Evolutionary conservation across 2,113 vertebrate species (phyloP).

Genomic region (Notiomystis cincta): DNA sequence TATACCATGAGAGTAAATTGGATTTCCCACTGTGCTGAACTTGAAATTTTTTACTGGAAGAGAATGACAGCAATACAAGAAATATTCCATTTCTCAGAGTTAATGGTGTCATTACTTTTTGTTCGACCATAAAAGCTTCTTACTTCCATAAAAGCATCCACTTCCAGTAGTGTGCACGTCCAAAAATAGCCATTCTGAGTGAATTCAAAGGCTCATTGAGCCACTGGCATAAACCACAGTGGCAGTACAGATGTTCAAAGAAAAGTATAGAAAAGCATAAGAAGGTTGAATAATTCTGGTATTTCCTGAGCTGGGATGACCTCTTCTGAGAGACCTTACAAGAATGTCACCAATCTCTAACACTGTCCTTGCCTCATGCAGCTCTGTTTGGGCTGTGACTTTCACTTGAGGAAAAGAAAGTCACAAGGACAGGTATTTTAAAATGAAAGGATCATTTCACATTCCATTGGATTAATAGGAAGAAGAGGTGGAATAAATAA

Average conservation of each 20-base stretch:
- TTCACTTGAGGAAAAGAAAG: not conserved
- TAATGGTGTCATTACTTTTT: not conserved
- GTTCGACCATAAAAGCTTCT: not conserved
- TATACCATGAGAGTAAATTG: not conserved
- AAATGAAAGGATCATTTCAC: not conserved
- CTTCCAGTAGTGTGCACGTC: not conserved
- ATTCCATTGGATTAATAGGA: not conserved
- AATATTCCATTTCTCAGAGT: not conserved
- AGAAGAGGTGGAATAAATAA: not conserved
- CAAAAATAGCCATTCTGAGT: not conserved
- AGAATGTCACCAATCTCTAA: not conserved
- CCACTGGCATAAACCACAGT: not conserved
- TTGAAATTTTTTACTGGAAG: not conserved
- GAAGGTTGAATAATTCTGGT: not conserved
- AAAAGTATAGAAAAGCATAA: not conserved
- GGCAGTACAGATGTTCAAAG: not conserved
- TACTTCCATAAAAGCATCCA: not conserved
- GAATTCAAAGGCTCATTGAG: not conserved
- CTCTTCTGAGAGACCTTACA: not conserved
- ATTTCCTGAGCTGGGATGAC: not conserved
- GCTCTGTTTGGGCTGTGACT: not conserved
- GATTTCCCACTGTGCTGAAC: not conserved
- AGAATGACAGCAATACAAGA: not conserved
- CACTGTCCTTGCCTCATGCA: not conserved
- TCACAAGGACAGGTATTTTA: not conserved